Percentiles rank a stretch among this genome's conserved stretches.
phyloP scores from a whole-genome alignment of 2,888 invertebrate genomes.

The Pyrrhosoma nymphula region DNA sequence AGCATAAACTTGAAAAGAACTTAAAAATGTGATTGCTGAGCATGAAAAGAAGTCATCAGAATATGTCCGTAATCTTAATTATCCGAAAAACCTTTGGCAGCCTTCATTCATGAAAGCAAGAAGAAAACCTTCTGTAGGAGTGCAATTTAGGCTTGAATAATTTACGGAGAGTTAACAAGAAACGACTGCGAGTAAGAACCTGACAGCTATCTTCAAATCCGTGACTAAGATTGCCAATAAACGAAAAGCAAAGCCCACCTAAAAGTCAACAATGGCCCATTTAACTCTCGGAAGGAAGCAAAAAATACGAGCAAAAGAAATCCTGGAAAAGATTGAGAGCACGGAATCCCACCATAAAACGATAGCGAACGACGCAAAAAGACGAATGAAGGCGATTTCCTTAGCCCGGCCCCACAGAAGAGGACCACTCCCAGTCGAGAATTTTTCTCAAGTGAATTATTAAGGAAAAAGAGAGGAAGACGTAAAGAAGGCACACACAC shows the following conservation, averaged over 20 bases:
- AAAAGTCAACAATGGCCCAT: not conserved
- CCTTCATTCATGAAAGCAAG: no score
- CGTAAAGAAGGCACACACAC: not conserved
- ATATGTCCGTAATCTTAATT: no score
- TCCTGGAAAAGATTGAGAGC: not conserved
- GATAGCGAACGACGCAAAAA: not conserved
- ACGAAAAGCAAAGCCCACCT: not conserved
- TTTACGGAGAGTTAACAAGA: not conserved
- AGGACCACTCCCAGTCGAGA: not conserved
- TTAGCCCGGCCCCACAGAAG: not conserved
- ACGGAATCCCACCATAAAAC: not conserved
- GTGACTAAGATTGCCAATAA: not conserved
- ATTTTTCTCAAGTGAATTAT: not conserved
- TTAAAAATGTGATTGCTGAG: no score
- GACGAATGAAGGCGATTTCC: not conserved
- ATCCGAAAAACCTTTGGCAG: no score
- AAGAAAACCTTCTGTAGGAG: no score
- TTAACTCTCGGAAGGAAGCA: not conserved
- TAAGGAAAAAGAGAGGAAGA: not conserved
- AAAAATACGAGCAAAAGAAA: not conserved
- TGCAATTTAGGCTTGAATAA: not conserved
- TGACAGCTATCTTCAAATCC: not conserved
- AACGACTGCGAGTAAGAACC: no score
- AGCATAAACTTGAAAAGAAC: no score
- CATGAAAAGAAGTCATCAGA: no score